phyloP scores from a whole-genome alignment of 1,140 invertebrate species.

The Hylyphantes graminicola region DNA sequence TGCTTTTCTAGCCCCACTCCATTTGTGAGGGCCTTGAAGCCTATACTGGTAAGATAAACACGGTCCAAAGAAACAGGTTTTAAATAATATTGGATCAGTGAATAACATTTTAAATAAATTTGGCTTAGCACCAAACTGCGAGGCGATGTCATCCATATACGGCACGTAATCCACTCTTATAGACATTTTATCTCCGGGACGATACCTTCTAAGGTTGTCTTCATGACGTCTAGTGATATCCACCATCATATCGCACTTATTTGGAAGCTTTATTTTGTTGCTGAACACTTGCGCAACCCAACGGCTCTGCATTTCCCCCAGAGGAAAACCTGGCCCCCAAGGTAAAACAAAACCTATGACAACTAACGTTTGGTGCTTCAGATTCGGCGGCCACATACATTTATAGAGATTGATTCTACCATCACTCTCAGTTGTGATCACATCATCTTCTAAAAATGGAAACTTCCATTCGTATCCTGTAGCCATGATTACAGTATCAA shows the following conservation, averaged over 20 bases:
- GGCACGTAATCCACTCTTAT: constrained; percentile 68
- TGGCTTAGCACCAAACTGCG: constrained; percentile 68
- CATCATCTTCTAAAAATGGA: constrained; percentile 46
- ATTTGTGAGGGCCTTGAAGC: constrained; percentile 68
- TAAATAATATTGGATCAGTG: constrained; percentile 66
- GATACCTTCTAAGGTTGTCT: constrained; percentile 57
- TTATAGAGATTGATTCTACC: constrained; percentile 68
- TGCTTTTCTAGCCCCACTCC: constrained; percentile 68
- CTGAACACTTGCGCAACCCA: constrained; percentile 61
- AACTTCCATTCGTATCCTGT: constrained; percentile 64
- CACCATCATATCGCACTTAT: constrained; percentile 64
- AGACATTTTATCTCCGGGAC: constrained; percentile 66
- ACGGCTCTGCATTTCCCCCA: constrained; percentile 69
- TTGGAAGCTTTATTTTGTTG: constrained; percentile 63
- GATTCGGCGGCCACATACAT: constrained; percentile 67
- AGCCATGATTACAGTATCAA: constrained; percentile 60
- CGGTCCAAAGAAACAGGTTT: constrained; percentile 67
- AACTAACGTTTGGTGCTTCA: constrained; percentile 66
- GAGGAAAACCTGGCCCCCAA: constrained; percentile 70
- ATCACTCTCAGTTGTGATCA: constrained; percentile 65
- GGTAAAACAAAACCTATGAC: constrained; percentile 72
- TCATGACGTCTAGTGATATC: constrained; percentile 66
- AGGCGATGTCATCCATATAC: constrained; percentile 70
- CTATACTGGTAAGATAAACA: constrained; percentile 71
- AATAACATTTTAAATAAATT: constrained; percentile 65